Conservation (phyloP, 2,797 vertebrate genomes). For the Cygnus olor region DNA sequence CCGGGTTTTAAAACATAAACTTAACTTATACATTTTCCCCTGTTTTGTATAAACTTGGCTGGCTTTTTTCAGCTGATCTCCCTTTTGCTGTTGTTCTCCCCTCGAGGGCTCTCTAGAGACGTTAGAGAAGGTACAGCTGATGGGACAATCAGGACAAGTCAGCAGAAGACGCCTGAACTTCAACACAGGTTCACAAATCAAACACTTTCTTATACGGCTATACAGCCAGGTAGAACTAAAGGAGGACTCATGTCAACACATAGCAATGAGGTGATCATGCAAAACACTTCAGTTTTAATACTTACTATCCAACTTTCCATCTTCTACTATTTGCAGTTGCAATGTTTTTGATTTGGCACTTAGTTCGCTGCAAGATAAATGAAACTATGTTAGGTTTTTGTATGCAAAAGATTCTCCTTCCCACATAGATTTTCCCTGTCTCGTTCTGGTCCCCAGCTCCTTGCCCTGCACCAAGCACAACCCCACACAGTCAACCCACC, state of each 20-base stretch:
- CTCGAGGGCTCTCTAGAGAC: background rate
- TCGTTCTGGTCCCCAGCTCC: background rate
- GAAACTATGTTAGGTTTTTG: background rate
- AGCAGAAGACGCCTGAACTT: background rate
- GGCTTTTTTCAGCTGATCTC: background rate
- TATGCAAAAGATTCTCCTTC: background rate
- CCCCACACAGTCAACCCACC: background rate
- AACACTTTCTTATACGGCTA: background rate
- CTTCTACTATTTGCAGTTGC: slow-evolving; percentile 85
- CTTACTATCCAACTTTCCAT: slow-evolving; percentile 83
- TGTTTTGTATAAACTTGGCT: background rate
- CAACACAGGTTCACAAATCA: background rate
- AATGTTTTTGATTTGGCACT: slow-evolving; percentile 93
- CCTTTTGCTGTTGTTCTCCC: background rate
- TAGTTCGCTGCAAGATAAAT: slow-evolving; percentile 85
- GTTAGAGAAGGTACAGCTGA: background rate
- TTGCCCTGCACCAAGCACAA: background rate
- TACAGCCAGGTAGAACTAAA: background rate
- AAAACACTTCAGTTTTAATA: slow-evolving; percentile 25
- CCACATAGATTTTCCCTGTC: background rate
- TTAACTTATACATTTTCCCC: background rate
- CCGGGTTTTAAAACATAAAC: background rate
- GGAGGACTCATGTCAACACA: background rate
- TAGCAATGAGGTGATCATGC: background rate
- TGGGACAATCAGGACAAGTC: background rate